Conservation (phyloP, 2,113 vertebrate genomes). For the Sporophila hypoxantha region DNA sequence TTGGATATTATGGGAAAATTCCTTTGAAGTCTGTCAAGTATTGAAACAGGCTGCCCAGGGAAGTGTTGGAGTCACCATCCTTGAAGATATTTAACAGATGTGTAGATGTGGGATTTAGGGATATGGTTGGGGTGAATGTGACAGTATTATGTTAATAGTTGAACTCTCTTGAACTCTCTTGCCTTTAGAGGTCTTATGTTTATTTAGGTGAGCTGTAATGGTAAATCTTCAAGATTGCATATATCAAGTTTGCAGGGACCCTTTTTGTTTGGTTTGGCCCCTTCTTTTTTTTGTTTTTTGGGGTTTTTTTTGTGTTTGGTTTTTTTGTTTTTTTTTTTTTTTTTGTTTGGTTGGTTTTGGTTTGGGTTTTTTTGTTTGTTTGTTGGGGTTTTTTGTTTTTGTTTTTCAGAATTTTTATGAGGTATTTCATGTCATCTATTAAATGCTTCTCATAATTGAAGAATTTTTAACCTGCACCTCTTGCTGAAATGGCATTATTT, state of each 20-base stretch:
- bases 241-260: neutral
- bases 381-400: too few relatives aligned
- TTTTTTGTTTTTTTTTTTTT: too few relatives aligned
- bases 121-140: neutral
- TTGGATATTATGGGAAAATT: neutral
- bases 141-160: neutral
- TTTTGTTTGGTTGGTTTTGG: too few relatives aligned
- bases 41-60: neutral
- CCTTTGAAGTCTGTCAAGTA: neutral
- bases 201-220: neutral
- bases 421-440: neutral
- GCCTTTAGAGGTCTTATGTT: neutral
- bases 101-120: neutral
- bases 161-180: neutral
- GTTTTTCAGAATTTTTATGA: neutral
- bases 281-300: neutral
- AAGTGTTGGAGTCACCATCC: neutral
- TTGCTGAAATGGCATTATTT: neutral
- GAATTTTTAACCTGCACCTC: neutral
- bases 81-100: neutral
- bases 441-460: neutral
- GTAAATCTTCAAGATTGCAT: neutral
- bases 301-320: too few relatives aligned
- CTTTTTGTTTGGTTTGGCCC: neutral
- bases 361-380: too few relatives aligned